A percentile compares a stretch with the other conserved stretches of the same genome.
Evolutionary conservation across 2,113 vertebrate species (phyloP).

Genomic region (Tyto alba): DNA sequence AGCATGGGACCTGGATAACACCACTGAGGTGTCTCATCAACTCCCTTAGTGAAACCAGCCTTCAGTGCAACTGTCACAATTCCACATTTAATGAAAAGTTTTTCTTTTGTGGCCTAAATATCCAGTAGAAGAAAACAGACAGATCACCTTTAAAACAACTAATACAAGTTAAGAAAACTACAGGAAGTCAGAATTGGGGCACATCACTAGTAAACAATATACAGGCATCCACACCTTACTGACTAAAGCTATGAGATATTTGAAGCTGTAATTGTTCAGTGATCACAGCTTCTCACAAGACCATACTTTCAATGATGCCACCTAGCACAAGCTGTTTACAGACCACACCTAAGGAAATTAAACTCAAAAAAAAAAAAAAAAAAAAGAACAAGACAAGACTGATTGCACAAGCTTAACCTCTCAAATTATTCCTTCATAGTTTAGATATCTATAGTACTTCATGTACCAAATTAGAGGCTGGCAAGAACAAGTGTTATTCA

Average conservation of each 20-base stretch:
- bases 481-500: not conserved
- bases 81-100: not conserved
- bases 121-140: not conserved
- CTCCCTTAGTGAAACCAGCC: not conserved
- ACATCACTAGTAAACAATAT: rapidly evolving
- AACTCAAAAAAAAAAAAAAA: not conserved
- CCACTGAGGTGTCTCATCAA: not conserved
- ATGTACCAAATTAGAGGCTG: not conserved
- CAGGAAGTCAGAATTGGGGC: not conserved
- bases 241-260: not conserved
- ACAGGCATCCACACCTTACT: not conserved
- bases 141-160: not conserved
- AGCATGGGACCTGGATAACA: rapidly evolving
- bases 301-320: not conserved
- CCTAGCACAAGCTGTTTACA: not conserved
- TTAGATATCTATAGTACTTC: not conserved
- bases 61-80: not conserved
- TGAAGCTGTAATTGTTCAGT: not conserved
- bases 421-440: not conserved
- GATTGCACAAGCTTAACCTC: not conserved
- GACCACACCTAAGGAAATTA: constrained; percentile 15
- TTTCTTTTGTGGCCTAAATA: not conserved
- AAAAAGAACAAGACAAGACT: not conserved
- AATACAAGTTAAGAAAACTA: not conserved
- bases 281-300: not conserved